Base-by-base conservation (phyloP, 2,888 invertebrate species). In the Philereme transversata region DNA sequence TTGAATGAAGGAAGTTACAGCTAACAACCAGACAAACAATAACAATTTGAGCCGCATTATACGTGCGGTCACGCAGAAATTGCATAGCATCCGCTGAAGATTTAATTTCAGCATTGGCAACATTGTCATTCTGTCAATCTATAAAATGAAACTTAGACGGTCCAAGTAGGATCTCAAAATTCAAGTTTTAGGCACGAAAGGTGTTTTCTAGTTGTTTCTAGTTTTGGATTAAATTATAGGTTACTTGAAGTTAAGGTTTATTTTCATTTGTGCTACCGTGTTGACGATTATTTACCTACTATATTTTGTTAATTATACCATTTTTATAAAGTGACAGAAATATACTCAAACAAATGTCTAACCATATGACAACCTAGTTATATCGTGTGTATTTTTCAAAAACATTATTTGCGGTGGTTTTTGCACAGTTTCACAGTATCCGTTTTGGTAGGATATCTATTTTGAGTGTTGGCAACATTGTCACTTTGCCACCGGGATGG, bases 391-490 rank as follows among this genome's bases (percentile, higher is more conserved):
- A 22, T 22, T 43, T 43, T 9, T 4, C 4, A 43, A 43, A n/a
- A 43, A 43, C 10, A 10, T 43, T 43, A n/a, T 40, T 40, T 40
- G 40, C 40, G 40, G 8, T 8, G 4, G 8, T 22, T 40, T 40
- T 40, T 40, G 40, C 7, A 38, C 5, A 38, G 5, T 9, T 9
- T 44, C n/a, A 45, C 72, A 64, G 57, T 59, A 57, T 61, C 61
- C 61, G 61, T 57, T 62, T 59, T 64, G 45, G 71, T 74, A 77
- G 71, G 78, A 77, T 79, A 81, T 84, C 83, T 88, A 87, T 87
- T 88, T 88, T 73, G 76, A 86, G 83, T 81, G 72, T 57, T 78
- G 77, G 90, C 89, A 90, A 91, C 90, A 90, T 86, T 90, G 90
- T 90, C 89, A 77, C 56, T 50, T 57, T 50, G 59, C 77, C 76